Evolutionary conservation across 1,140 invertebrate species (phyloP), one percentile per base, ranked within the genome.

Genomic region (Pectinophora gossypiella): DNA sequence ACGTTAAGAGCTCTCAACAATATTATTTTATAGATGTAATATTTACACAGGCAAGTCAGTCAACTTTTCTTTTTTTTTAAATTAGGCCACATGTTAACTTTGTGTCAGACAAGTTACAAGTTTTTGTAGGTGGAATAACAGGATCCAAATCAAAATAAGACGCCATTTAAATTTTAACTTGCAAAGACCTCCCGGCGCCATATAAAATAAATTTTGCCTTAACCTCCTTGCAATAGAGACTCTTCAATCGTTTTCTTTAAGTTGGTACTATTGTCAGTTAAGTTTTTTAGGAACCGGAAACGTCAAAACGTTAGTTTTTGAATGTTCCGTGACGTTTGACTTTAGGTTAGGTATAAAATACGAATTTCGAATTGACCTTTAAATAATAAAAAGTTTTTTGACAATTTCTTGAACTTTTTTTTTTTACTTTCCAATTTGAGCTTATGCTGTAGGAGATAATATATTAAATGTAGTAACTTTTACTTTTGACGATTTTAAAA

Each of bases 211-310:
- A 56, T 38, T 46, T 42, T 61, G 27, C 53, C 51, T 55, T 59
- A 61, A n/a, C 1, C 6, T 7, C n/a, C 21, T 43, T 12, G 1
- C 32, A 19, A 48, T 61, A 61, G 42, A 50, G 44, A 9, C 36
- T 16, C 13, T 21, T 27, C 5, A 18, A 15, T 15, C 2, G n/a
- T 7, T 47, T 40, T 42, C n/a, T 19, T 56, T 40, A 54, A 27
- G 23, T 62, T 58, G 49, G 56, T 53, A 47, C 10, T 12, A 19
- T 19, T 55, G 56, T 61, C 60, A 44, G 64, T 67, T 66, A 49
- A 51, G 49, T 56, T 56, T 62, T n/a, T 64, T 64, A 67, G 72
- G 67, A 68, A 67, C 64, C 75, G 75, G 75, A 78, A 78, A 78
- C 61, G 75, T 78, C 75, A 78, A 65, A 70, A 72, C 52, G 68